Evolutionary conservation across 2,797 vertebrate genomes (phyloP).

Genomic region (Sebastes diploproa): DNA sequence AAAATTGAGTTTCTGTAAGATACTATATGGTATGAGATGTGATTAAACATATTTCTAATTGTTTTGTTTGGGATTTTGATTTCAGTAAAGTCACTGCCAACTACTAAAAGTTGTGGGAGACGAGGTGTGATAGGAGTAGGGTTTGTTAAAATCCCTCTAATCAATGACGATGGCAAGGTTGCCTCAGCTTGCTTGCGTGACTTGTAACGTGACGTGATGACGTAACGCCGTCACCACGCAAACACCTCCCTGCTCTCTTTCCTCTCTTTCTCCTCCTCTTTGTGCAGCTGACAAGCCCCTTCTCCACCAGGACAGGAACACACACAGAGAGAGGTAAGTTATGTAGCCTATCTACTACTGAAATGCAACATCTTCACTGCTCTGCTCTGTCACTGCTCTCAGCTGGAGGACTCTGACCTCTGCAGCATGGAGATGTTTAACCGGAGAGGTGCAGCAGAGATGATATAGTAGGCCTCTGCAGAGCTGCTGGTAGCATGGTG

Average conservation of each 20-base stretch:
- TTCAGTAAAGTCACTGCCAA: no score
- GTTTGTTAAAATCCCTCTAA: no score
- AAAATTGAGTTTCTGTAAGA: no score
- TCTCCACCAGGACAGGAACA: conserved; percentile 58
- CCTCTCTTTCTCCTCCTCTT: conserved; percentile 57
- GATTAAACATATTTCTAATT: no score
- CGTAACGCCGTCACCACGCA: conserved; percentile 16
- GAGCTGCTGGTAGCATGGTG: conserved; percentile 41
- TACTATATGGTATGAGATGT: no score
- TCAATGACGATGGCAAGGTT: not conserved
- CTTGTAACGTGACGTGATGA: conserved; percentile 26
- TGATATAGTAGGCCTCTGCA: conserved; percentile 46
- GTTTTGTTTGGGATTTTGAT: no score
- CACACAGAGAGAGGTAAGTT: conserved; percentile 69
- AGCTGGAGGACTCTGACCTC: not conserved
- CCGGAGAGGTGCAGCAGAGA: conserved; percentile 7
- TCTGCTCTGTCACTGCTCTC: not conserved
- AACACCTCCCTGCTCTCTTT: conserved; percentile 42
- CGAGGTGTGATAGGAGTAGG: no score
- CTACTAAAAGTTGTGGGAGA: no score
- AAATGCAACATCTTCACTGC: not conserved
- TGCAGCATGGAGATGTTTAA: not conserved
- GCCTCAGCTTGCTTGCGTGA: conserved; percentile 27
- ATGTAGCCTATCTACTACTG: not conserved
- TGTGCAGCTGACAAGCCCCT: conserved; percentile 65